Base-by-base conservation (phyloP, 2,888 invertebrate genomes). In the Bembecia ichneumoniformis region DNA sequence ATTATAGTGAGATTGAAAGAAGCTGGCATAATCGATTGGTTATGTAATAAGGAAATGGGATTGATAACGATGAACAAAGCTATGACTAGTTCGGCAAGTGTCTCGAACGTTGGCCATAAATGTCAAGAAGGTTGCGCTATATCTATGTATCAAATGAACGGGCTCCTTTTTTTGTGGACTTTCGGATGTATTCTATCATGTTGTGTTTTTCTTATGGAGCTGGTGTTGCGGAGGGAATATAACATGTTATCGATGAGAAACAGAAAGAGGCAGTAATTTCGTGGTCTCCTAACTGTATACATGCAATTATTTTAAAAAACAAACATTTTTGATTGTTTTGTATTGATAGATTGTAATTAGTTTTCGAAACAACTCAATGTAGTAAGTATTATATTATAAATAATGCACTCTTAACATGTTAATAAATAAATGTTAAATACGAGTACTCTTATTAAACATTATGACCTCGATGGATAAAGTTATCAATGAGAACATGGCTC, bases 91-190 rank as follows among this genome's bases (percentile, higher is more conserved):
- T 63, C 58, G 34, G 60, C 66, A 43, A 81, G 76, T 49, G 69
- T 73, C 28, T 48, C 72, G 47, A 57, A 61, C 0, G 74, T 69
- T 34, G 77, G 78, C 49, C 83, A 83, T 48, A 73, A 68, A 35
- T 86, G 84, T 48, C 62, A 63, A 28, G 48, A 55, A 2, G 84
- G 84, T 0, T 84, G 86, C 49, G 58, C 59, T 4, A 75, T 86
- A 10, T 71, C 74, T 1, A 46, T 80, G 14, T 36, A 47, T 0
- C 77, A 82, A 51, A 56, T 66, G 1, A 71, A 68, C 1, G 80
- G 82, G 3, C 64, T 60, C 0, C 72, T 79, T 51, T 81, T 74
- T 52, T 15, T 75, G 5, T 79, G 77, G 77, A 46, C 67, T 0
- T 43, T 70, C 28, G 82, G 84, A 0, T 76, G 75, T 52, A 14